Conservation (phyloP, 2,888 invertebrate genomes). For the Microctonus brassicae region DNA sequence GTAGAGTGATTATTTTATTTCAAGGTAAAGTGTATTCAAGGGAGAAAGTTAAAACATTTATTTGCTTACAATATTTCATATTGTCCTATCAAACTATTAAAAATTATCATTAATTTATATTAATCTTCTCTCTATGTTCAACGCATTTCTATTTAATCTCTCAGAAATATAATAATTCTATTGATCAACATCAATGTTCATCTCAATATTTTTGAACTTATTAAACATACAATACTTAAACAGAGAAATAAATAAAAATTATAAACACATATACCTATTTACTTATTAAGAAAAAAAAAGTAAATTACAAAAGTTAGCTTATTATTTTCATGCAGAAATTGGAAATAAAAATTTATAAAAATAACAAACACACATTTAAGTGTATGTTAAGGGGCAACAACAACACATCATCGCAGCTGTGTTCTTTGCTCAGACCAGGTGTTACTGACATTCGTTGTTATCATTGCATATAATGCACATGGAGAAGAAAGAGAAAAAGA, state of each 20-base stretch:
- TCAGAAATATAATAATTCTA: no score
- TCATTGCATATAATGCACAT: slow-evolving; percentile 33
- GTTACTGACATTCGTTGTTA: slow-evolving; percentile 13
- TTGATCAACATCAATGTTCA: no score
- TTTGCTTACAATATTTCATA: not conserved
- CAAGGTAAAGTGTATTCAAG: not conserved
- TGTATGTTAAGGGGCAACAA: not conserved
- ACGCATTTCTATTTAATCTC: not conserved
- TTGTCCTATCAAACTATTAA: not conserved
- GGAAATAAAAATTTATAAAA: no score
- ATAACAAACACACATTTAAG: no score
- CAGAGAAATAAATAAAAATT: no score
- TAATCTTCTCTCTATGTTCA: not conserved
- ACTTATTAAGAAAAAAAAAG: no score
- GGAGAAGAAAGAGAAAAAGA: no score
- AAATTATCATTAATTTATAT: not conserved
- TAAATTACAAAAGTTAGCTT: no score
- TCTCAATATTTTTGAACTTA: no score
- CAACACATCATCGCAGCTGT: not conserved
- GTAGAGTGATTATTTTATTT: not conserved
- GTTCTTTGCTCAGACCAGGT: slow-evolving; percentile 2
- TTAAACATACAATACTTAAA: no score
- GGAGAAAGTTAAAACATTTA: not conserved
- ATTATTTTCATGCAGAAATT: no score
- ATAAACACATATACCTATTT: no score